These are phyloP conservation scores for Leptoteleia sp. DNA, from an alignment of 1,140 invertebrate species.

Conservation along the genomic window DNA sequence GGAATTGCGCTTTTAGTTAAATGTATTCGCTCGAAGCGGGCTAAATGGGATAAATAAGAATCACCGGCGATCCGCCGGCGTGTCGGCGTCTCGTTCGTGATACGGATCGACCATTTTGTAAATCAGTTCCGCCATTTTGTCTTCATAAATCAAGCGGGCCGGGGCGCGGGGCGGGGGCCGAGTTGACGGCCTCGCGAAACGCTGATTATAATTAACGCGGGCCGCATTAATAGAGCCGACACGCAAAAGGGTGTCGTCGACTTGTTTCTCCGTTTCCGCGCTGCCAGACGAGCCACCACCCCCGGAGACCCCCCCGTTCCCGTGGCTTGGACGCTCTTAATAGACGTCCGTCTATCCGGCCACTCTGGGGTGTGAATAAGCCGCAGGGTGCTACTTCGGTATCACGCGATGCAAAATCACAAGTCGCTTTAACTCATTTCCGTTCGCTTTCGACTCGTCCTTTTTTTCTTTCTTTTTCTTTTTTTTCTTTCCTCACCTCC, in stretches of 20 bases:
- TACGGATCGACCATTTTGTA: conserved; percentile 79
- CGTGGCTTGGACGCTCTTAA: conserved; percentile 51
- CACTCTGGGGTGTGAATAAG: conserved; percentile 56
- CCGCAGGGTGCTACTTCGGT: conserved; percentile 53
- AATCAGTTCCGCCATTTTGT: conserved; percentile 80
- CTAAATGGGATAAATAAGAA: conserved; percentile 71
- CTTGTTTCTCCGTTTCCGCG: conserved; percentile 47
- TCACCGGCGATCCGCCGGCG: conserved; percentile 42
- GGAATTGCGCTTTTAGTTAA: conserved; percentile 60
- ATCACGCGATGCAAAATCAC: conserved; percentile 73
- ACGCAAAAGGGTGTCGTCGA: conserved; percentile 74
- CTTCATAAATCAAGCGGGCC: conserved; percentile 75
- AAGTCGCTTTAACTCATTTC: conserved; percentile 63
- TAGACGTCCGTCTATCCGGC: conserved; percentile 55
- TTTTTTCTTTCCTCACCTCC: too few species aligned
- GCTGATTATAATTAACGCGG: conserved; percentile 79
- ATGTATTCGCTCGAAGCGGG: conserved; percentile 62
- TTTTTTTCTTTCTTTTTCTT: too few species aligned
- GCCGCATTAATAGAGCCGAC: conserved; percentile 75
- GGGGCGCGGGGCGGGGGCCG: not conserved
- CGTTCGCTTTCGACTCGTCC: conserved; percentile 36
- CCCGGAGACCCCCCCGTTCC: conserved; percentile 4
- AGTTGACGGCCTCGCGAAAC: conserved; percentile 49
- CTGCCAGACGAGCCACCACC: not conserved
- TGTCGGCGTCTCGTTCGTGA: conserved; percentile 68